Percentiles rank a stretch among this genome's conserved stretches.
phyloP scores from a whole-genome alignment of 1,140 invertebrate genomes.

The Parapsyche elsis region DNA sequence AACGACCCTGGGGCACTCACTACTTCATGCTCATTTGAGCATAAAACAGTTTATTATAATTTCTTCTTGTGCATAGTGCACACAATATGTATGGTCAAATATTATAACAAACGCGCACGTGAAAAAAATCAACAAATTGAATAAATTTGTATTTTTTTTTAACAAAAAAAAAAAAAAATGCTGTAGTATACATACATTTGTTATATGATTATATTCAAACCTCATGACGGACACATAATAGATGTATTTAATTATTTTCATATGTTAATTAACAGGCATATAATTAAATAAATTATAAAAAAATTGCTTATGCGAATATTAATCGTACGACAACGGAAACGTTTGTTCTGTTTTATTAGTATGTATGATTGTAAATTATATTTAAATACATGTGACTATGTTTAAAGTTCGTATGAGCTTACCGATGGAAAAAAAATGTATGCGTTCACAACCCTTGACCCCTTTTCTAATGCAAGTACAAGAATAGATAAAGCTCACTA shows the following conservation, averaged over 20 bases:
- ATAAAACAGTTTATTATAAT: constrained; percentile 26
- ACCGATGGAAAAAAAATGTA: neutral
- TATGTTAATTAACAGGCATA: constrained; percentile 6
- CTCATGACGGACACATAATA: neutral
- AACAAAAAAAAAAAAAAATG: neutral
- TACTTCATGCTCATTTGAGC: constrained; percentile 39
- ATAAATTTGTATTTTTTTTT: neutral
- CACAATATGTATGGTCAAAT: neutral
- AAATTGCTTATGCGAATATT: neutral
- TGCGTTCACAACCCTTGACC: constrained; percentile 8
- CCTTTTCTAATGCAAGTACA: neutral
- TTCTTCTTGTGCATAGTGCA: neutral
- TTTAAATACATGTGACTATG: neutral
- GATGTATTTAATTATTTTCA: constrained; percentile 10
- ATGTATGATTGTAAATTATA: neutral
- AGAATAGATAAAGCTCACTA: constrained; percentile 26
- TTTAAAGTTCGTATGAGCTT: neutral
- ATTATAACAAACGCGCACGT: neutral
- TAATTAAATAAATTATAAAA: constrained; percentile 13
- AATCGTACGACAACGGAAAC: neutral
- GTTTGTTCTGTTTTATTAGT: neutral
- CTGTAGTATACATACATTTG: neutral
- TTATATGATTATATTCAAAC: neutral
- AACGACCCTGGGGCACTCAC: constrained; percentile 28
- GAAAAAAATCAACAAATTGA: neutral